These are phyloP conservation scores for Monodelphis domestica DNA, from an alignment of 2,797 vertebrate species.

Conservation along the genomic window DNA sequence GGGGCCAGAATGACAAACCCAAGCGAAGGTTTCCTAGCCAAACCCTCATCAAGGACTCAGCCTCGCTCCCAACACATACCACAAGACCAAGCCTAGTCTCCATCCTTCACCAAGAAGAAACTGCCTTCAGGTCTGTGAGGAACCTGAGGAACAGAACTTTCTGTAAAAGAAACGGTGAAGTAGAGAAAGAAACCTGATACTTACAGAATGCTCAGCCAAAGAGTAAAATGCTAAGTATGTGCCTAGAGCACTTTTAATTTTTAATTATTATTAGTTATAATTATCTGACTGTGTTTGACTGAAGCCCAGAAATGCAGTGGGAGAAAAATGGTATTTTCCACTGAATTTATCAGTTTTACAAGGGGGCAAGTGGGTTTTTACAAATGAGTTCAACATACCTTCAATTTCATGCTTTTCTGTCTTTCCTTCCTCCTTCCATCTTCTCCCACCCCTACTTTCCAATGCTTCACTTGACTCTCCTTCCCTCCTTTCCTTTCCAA, in stretches of 20 bases:
- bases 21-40: not conserved
- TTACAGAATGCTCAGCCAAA: constrained; percentile 76
- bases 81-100: not conserved
- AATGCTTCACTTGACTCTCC: not conserved
- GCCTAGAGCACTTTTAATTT: constrained; percentile 87
- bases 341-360: constrained; percentile 83
- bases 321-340: constrained; percentile 78
- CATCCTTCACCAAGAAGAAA: not conserved
- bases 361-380: constrained; percentile 76
- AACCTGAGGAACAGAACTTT: constrained; percentile 31
- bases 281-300: constrained; percentile 84
- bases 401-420: not conserved
- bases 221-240: constrained; percentile 83
- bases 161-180: constrained; percentile 17
- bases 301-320: constrained; percentile 80
- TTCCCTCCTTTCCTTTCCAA: not conserved
- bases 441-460: not conserved
- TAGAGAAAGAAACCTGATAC: constrained; percentile 56
- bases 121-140: not conserved
- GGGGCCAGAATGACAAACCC: not conserved
- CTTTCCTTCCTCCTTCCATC: not conserved
- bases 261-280: constrained; percentile 89
- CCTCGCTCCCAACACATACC: not conserved
- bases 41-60: not conserved
- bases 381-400: not conserved